Base-by-base conservation (phyloP, 1,140 invertebrate genomes). In the Hycleus cichorii region DNA sequence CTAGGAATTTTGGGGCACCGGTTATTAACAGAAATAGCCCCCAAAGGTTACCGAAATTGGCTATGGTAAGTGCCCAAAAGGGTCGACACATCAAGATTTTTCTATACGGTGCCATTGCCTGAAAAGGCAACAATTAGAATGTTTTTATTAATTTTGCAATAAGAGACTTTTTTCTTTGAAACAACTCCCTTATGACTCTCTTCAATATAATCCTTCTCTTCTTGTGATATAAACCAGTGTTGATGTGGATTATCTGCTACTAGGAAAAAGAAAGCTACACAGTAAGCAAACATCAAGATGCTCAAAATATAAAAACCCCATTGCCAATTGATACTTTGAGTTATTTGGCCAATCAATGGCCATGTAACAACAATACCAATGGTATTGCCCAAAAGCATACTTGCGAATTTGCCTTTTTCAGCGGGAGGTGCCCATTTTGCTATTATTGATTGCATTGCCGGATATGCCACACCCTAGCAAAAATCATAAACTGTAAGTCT, bases 1-100 rank as follows among this genome's bases (percentile, higher is more conserved):
- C 84, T 62, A 95, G 83, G 38, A 64, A 71, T 53, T 89, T 93
- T 0, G 94, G 94, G 4, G 93, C 85, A 49, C 89, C 87, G 0
- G 89, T 94, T 60, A 95, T 81, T 58, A 95, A 84, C 64, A 89
- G 87, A 63, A 86, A 89, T 63, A 95, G 75, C 2, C 87, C 87
- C 87, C 87, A 90, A 67, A 86, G 77, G 62, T 87, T 88, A 26
- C 86, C 86, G 63, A 86, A 86, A 60, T 89, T 86, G 11, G 87
- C 73, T 53, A 83, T 73, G 3, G 81, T 57, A 57, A 89, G 73
- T 0, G 82, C 83, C 72, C 85, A 78, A 68, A 88, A 88, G 12
- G 86, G 86, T 38, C 82, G 57, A 0, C 85, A 88, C 2, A 78
- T 75, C 0, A 58, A 45, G 9, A 46, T 52, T 18, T 32, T 51